These are phyloP conservation scores for Epinotia bilunana DNA, from an alignment of 2,888 invertebrate species.

Conservation along the genomic window DNA sequence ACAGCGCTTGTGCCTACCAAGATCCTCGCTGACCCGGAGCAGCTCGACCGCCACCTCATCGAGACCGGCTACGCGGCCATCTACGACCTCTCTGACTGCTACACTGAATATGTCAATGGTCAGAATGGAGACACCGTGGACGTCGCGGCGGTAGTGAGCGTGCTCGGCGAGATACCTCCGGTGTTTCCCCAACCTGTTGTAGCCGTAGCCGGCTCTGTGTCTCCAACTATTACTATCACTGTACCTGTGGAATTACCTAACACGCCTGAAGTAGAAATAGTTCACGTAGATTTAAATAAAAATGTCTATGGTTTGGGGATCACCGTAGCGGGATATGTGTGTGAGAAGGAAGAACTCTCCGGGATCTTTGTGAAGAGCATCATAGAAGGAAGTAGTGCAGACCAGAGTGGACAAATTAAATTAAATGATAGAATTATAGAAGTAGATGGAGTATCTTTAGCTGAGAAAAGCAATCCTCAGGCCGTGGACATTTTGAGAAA, in stretches of 20 bases:
- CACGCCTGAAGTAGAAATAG: constrained; percentile 95
- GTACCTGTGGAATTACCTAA: constrained; percentile 84
- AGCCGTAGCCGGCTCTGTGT: constrained; percentile 65
- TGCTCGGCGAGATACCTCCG: constrained; percentile 76
- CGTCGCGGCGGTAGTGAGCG: constrained; percentile 74
- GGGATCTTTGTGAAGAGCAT: constrained; percentile 99
- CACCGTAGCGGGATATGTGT: constrained; percentile 98
- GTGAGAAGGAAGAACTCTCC: constrained; percentile 99
- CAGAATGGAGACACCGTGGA: constrained; percentile 67
- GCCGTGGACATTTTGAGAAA: constrained; percentile 97
- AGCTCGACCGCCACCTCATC: constrained; percentile 92
- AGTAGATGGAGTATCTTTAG: constrained; percentile 95
- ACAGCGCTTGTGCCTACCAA: constrained; percentile 96
- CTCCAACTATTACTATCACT: constrained; percentile 80
- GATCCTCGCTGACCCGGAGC: constrained; percentile 95
- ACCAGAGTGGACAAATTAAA: constrained; percentile 94
- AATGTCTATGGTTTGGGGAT: constrained; percentile 97
- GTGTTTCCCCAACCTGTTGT: constrained; percentile 73
- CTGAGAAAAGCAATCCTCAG: constrained; percentile 97
- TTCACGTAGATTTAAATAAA: constrained; percentile 95
- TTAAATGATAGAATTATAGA: constrained; percentile 99
- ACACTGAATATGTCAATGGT: constrained; percentile 70
- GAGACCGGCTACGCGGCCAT: constrained; percentile 89
- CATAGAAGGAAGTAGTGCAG: constrained; percentile 98
- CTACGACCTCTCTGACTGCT: constrained; percentile 77